phyloP scores from a whole-genome alignment of 2,113 vertebrate genomes.

The Globicephala melas region DNA sequence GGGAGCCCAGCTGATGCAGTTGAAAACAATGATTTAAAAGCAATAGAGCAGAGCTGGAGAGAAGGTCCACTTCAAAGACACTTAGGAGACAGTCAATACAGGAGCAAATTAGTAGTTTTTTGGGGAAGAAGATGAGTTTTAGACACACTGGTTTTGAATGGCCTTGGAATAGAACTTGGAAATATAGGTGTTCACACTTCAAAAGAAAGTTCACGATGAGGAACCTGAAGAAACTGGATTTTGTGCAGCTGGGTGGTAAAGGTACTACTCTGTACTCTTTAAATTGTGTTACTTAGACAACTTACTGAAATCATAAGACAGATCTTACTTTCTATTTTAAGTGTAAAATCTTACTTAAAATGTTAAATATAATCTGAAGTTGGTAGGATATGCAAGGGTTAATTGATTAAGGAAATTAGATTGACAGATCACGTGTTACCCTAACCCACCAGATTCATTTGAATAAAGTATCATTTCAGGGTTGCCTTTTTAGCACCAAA shows the following conservation, averaged over 20 bases:
- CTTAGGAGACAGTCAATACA: not conserved
- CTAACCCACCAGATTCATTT: not conserved
- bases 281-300: not conserved
- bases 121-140: not conserved
- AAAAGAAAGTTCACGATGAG: not conserved
- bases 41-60: not conserved
- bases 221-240: not conserved
- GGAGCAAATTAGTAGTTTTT: not conserved
- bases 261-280: not conserved
- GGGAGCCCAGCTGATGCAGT: not conserved
- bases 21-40: not conserved
- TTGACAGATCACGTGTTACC: not conserved
- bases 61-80: not conserved
- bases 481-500: not conserved
- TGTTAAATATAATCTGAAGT: not conserved
- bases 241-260: not conserved
- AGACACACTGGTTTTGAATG: not conserved
- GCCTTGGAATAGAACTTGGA: not conserved
- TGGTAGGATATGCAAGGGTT: not conserved
- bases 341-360: not conserved
- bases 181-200: slow-evolving; percentile 18
- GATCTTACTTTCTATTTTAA: not conserved
- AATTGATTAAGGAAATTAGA: slow-evolving; percentile 25
- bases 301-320: not conserved
- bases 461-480: not conserved